These are phyloP conservation scores for Uropsilus gracilis DNA, from an alignment of 2,113 vertebrate species.

Conservation along the genomic window DNA sequence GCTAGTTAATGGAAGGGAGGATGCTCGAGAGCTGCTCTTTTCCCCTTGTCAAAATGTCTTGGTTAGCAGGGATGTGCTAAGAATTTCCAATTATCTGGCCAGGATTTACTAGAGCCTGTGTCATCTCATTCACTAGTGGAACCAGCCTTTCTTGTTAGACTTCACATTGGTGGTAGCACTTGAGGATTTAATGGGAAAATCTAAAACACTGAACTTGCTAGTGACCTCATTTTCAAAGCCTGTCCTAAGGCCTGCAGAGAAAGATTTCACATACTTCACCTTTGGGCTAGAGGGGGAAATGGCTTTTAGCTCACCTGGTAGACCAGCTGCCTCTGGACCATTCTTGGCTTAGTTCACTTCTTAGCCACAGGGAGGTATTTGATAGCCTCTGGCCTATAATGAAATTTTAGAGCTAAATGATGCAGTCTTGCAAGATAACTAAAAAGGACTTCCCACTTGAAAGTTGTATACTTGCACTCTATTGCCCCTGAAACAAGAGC, in stretches of 20 bases:
- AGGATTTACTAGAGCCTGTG: not conserved
- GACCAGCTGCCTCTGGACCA: constrained; percentile 1
- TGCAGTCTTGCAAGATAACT: not conserved
- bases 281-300: not conserved
- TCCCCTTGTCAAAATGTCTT: not conserved
- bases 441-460: not conserved
- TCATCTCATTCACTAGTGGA: constrained; percentile 8
- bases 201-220: constrained; percentile 39
- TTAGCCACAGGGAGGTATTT: not conserved
- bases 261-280: constrained; percentile 22
- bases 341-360: not conserved
- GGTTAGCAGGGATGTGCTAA: not conserved
- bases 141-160: constrained; percentile 5
- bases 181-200: constrained; percentile 52
- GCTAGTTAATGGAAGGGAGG: not conserved
- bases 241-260: not conserved
- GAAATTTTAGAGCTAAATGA: not conserved
- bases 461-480: not conserved
- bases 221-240: constrained; percentile 65
- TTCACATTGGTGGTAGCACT: not conserved
- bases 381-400: not conserved
- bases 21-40: not conserved
- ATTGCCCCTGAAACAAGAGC: constrained; percentile 36
- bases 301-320: constrained; percentile 47
- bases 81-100: not conserved